Conservation (phyloP, 2,888 invertebrate species). For the Catocala sponsa region DNA sequence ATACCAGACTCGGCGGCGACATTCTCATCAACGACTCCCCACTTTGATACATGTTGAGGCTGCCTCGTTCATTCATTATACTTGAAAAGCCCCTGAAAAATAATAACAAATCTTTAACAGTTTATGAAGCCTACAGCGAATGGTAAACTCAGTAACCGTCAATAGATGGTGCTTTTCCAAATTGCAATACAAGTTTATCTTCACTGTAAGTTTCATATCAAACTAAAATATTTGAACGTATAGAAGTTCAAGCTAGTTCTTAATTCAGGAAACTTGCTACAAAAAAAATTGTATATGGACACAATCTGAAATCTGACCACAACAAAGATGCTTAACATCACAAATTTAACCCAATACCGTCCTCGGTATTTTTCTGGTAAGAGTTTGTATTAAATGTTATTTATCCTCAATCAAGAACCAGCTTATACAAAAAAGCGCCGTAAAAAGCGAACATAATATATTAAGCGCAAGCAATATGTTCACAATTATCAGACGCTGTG, state of each 20-base stretch:
- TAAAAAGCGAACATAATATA: neutral
- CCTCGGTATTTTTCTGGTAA: too few relatives aligned
- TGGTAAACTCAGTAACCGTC: constrained; percentile 3
- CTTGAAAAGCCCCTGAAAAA: constrained; percentile 72
- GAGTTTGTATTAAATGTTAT: too few relatives aligned
- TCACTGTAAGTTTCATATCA: neutral
- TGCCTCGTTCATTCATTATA: constrained; percentile 75
- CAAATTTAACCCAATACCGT: too few relatives aligned
- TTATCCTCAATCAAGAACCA: too few relatives aligned
- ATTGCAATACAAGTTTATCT: neutral
- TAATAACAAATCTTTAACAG: too few relatives aligned
- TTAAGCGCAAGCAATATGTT: constrained; percentile 1
- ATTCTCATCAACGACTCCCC: constrained; percentile 82
- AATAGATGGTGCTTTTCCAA: neutral
- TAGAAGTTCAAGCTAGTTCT: too few relatives aligned
- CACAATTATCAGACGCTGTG: too few relatives aligned
- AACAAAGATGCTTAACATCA: too few relatives aligned
- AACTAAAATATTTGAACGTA: too few relatives aligned
- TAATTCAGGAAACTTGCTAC: too few relatives aligned
- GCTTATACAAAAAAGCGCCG: neutral
- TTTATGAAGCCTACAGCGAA: neutral
- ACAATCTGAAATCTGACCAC: too few relatives aligned
- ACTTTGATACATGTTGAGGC: constrained; percentile 82
- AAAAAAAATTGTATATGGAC: too few relatives aligned
- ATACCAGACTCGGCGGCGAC: constrained; percentile 89